Evolutionary conservation across 1,140 invertebrate genomes (phyloP).

Genomic region (Papilio dardanus): DNA sequence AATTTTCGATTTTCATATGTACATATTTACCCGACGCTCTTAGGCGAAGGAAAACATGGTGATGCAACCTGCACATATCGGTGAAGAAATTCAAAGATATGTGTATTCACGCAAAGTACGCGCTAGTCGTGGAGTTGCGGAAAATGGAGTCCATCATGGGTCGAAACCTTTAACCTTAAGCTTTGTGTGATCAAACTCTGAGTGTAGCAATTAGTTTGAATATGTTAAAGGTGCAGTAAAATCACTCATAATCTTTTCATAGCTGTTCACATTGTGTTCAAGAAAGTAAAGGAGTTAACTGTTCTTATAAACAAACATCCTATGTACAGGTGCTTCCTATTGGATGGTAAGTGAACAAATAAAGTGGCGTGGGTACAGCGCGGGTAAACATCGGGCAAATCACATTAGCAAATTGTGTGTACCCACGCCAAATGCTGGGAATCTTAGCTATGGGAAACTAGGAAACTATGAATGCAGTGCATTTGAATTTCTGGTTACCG

Average conservation of each 20-base stretch:
- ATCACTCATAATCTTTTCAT: neutral
- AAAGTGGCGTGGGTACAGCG: slow-evolving; percentile 52
- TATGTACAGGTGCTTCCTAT: slow-evolving; percentile 57
- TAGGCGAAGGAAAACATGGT: no score
- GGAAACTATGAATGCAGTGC: neutral
- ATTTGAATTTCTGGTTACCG: neutral
- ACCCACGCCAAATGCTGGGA: slow-evolving; percentile 51
- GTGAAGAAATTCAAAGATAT: no score
- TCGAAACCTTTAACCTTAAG: no score
- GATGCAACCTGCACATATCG: no score
- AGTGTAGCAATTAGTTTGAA: no score
- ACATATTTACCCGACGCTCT: no score
- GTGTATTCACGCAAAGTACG: no score
- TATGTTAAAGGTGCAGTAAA: no score
- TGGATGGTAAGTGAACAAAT: slow-evolving; percentile 56
- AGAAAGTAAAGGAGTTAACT: slow-evolving; percentile 16
- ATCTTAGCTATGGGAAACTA: slow-evolving; percentile 47
- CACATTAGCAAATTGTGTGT: slow-evolving; percentile 64
- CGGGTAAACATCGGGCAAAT: slow-evolving; percentile 50
- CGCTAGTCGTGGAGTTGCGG: no score
- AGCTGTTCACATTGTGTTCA: slow-evolving; percentile 1
- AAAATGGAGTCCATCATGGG: no score
- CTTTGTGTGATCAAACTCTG: no score
- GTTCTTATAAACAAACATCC: slow-evolving; percentile 38
- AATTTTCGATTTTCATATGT: no score